Evolutionary conservation across 2,113 vertebrate genomes (phyloP).

Genomic region (Gorsachius goisagi): DNA sequence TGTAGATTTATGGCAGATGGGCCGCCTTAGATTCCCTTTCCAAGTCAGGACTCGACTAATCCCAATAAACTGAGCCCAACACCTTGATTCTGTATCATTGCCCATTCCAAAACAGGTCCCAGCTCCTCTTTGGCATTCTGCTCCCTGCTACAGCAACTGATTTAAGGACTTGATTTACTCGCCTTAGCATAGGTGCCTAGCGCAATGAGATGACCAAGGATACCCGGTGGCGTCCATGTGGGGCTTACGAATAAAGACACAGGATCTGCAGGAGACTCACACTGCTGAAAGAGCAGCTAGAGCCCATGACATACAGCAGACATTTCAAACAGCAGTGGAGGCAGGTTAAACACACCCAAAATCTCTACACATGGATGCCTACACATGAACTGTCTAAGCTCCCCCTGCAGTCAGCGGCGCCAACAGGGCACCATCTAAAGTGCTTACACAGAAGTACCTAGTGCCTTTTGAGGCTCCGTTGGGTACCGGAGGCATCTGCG

Average conservation of each 20-base stretch:
- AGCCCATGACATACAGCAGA: background rate
- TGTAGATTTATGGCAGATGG: background rate
- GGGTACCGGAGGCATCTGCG: background rate
- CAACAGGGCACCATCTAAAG: background rate
- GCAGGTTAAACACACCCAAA: background rate
- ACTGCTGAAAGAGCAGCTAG: background rate
- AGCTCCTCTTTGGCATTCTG: background rate
- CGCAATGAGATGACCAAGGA: background rate
- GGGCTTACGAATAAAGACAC: background rate
- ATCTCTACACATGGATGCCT: background rate
- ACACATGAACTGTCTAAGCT: background rate
- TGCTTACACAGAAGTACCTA: background rate
- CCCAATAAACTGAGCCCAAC: background rate
- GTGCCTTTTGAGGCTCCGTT: background rate
- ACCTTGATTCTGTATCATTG: background rate
- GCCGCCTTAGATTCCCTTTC: background rate
- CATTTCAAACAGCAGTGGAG: background rate
- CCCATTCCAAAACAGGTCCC: background rate
- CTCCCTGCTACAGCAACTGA: fast-evolving
- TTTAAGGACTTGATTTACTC: background rate
- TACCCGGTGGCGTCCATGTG: fast-evolving
- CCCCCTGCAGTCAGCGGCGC: background rate
- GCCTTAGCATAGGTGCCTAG: background rate
- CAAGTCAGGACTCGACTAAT: background rate
- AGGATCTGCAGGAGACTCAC: background rate